phyloP scores from a whole-genome alignment of 92 coral and sea anemone genomes.

The Palythoa heliodiscus region DNA sequence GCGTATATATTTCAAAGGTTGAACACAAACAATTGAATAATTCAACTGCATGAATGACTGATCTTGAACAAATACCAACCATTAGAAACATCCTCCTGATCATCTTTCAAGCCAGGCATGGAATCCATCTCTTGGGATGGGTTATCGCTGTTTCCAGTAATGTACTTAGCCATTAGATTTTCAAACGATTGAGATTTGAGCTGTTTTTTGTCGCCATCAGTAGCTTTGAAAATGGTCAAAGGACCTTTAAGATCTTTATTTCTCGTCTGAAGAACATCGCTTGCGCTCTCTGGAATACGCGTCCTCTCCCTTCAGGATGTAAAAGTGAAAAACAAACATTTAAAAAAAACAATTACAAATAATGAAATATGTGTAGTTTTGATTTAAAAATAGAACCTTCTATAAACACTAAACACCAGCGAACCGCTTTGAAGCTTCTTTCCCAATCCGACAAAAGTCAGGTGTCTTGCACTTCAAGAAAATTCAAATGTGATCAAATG shows the following conservation, averaged over 20 bases:
- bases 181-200: slow-evolving; percentile 21
- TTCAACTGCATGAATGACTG: background rate
- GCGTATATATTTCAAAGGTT: background rate
- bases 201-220: background rate
- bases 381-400: background rate
- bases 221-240: background rate
- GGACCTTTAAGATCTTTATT: background rate
- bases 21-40: background rate
- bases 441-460: background rate
- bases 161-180: slow-evolving; percentile 6
- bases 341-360: background rate
- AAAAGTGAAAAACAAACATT: background rate
- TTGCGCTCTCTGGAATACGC: background rate
- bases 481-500: too few species aligned
- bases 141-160: background rate
- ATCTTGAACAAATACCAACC: background rate
- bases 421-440: background rate
- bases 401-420: background rate
- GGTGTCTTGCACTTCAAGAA: background rate
- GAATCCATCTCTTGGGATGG: background rate
- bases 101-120: slow-evolving; percentile 2
- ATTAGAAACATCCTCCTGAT: background rate
- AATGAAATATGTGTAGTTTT: background rate
- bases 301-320: slow-evolving; percentile 11
- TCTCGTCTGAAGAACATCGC: background rate